phyloP scores from a whole-genome alignment of 2,113 vertebrate genomes.

The Micronycteris hirsuta region DNA sequence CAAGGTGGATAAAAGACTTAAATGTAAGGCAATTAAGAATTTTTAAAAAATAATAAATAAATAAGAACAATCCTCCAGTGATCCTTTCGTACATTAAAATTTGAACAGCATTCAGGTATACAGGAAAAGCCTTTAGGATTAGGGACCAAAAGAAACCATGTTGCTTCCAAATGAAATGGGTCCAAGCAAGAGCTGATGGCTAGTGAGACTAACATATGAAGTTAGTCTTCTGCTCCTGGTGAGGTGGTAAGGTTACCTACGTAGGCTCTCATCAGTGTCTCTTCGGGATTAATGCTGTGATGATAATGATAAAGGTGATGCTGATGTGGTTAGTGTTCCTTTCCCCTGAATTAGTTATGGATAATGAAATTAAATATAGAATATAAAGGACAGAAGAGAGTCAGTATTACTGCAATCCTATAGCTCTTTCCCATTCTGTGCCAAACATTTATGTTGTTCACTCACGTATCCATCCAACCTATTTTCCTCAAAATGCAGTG shows the following conservation, averaged over 20 bases:
- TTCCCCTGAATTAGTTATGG: not conserved
- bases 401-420: not conserved
- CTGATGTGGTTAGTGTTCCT: not conserved
- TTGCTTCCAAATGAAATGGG: not conserved
- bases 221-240: not conserved
- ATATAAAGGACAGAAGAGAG: not conserved
- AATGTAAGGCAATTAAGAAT: too few relatives aligned
- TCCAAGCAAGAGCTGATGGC: not conserved
- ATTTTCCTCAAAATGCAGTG: not conserved
- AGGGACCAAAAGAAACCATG: not conserved
- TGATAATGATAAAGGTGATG: not conserved
- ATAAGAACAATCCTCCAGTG: not conserved
- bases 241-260: not conserved
- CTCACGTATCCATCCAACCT: not conserved
- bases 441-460: not conserved
- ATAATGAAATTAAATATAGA: not conserved
- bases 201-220: not conserved
- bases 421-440: not conserved
- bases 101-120: not conserved
- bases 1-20: too few relatives aligned
- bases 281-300: not conserved
- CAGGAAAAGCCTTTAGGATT: not conserved
- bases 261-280: not conserved
- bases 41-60: not conserved
- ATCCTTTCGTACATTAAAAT: not conserved